Evolutionary conservation across 2,888 invertebrate genomes (phyloP), one percentile per base, ranked within the genome.

Genomic region (Steinernema hermaphroditum): DNA sequence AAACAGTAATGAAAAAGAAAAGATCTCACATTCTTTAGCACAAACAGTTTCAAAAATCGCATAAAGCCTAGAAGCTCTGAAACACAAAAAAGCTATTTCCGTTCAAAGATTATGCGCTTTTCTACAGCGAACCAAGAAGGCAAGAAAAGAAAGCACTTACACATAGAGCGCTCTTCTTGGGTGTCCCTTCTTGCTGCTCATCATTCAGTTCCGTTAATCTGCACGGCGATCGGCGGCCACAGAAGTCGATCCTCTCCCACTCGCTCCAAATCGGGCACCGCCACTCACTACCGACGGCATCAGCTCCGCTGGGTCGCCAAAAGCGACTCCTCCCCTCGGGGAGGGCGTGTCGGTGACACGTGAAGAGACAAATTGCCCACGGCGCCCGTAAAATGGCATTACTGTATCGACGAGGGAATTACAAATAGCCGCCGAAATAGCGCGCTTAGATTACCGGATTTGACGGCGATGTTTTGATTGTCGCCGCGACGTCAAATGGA

Each of bases 311-410:
- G 41, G 41, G 14, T 41, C 9, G 9, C 43, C 14, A 43, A 43
- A 43, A 4, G 54, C 54, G 62, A 32, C 62, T 62, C 62, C 62
- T 29, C 62, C 62, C 62, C 22, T 54, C 16, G 29, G 29, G 29
- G 54, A 14, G 54, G 29, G 62, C 34, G 32, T 29, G 14, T 34
- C 32, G 4, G 22, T 54, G 24, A 54, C 54, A 22, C 54, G 62
- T 24, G 12, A 22, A 22, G 27, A 54, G 54, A 62, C 62, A 62
- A 62, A 62, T 62, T 62, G 62, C 62, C 29, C 62, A 62, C 62
- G 62, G 62, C 62, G 62, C 62, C 62, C 32, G 62, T 62, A 62
- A 62, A 62, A 62, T 32, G 62, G 32, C 62, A 62, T 62, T 62
- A 62, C 62, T 62, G 62, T 62, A 46, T 46, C 46, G 46, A 19